These are phyloP conservation scores for Ditylenchus weischeri DNA, from an alignment of 2,888 invertebrate species.

Conservation along the genomic window DNA sequence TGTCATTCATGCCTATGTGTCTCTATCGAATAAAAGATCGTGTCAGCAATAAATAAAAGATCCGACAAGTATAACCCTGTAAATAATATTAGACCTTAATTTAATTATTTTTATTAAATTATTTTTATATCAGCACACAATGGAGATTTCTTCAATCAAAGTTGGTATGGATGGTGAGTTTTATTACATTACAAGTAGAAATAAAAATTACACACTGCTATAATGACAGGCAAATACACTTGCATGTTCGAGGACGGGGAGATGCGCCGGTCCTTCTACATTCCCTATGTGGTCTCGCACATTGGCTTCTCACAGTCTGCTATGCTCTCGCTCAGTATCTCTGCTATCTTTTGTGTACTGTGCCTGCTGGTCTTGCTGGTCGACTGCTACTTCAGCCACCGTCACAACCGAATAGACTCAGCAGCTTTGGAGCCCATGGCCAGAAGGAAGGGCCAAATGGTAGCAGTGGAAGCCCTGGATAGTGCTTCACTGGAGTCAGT, in stretches of 20 bases:
- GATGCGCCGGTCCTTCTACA: not conserved
- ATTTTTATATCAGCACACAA: not conserved
- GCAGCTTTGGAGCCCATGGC: not conserved
- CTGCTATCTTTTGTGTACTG: constrained; percentile 1
- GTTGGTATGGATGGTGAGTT: constrained; percentile 12
- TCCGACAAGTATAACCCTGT: too few relatives aligned
- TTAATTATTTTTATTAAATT: not conserved
- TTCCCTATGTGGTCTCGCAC: constrained; percentile 15
- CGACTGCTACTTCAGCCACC: not conserved
- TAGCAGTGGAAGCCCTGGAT: not conserved
- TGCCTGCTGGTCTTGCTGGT: not conserved
- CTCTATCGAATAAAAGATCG: too few relatives aligned
- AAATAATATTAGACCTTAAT: not conserved
- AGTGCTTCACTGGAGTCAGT: not conserved
- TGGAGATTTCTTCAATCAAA: constrained; percentile 4
- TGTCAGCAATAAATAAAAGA: too few relatives aligned
- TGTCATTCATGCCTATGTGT: too few relatives aligned
- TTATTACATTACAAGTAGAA: too few relatives aligned
- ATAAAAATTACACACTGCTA: too few relatives aligned
- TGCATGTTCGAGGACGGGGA: constrained; percentile 2
- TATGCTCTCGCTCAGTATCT: constrained; percentile 9
- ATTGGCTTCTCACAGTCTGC: constrained; percentile 1
- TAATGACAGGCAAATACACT: not conserved
- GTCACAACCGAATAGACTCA: too few relatives aligned
- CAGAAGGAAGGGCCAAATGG: not conserved